Conservation (phyloP, 2,888 invertebrate genomes). For the Tinea trinotella region DNA sequence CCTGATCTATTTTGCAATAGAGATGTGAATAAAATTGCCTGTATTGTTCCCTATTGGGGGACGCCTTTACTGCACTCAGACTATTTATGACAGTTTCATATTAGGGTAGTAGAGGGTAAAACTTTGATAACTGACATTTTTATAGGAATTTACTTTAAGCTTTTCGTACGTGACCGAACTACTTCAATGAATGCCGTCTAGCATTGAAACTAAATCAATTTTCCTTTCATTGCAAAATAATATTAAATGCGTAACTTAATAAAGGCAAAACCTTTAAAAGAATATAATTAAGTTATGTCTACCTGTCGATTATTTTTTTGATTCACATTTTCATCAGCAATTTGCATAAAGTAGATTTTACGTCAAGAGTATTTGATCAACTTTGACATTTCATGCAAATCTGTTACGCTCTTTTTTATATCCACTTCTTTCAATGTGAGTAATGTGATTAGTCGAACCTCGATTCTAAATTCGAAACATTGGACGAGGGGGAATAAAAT, state of each 20-base stretch:
- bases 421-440: constrained; percentile 55
- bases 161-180: background rate
- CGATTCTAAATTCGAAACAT: constrained; percentile 30
- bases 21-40: constrained; percentile 67
- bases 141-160: background rate
- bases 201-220: background rate
- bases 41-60: constrained; percentile 36
- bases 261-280: background rate
- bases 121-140: constrained; percentile 1
- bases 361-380: constrained; percentile 38
- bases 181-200: background rate
- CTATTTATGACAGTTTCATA: constrained; percentile 12
- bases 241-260: background rate
- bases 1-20: constrained; percentile 54
- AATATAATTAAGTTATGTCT: background rate
- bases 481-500: constrained; percentile 54
- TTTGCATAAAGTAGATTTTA: constrained; percentile 13
- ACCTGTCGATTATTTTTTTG: background rate
- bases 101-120: background rate
- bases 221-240: no score
- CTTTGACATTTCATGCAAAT: constrained; percentile 66
- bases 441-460: constrained; percentile 64
- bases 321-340: constrained; percentile 12
- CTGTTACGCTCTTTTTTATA: constrained; percentile 59
- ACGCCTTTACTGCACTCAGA: background rate